Conservation (phyloP, 2,888 invertebrate species). For the Sylvicola cinctus region DNA sequence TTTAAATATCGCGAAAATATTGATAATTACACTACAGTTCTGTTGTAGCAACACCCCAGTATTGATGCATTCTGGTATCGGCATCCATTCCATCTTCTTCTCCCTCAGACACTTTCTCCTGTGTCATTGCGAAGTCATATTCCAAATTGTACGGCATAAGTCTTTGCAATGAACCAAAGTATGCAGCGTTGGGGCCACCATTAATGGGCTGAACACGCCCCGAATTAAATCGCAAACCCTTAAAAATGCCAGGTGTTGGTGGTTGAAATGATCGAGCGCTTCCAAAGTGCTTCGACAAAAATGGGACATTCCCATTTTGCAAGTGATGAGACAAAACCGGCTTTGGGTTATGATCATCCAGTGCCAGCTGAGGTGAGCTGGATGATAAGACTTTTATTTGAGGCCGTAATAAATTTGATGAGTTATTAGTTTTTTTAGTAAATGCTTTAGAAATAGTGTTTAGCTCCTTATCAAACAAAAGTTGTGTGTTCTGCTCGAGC, state of each 20-base stretch:
- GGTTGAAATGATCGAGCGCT: constrained; percentile 63
- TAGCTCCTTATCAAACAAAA: constrained; percentile 70
- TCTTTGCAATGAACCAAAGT: constrained; percentile 66
- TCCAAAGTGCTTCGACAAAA: constrained; percentile 55
- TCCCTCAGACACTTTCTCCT: constrained; percentile 35
- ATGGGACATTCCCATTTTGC: constrained; percentile 23
- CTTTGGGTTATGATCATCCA: constrained; percentile 14
- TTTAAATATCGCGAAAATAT: too few relatives aligned
- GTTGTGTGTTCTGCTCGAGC: constrained; percentile 75
- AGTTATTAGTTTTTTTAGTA: constrained; percentile 27
- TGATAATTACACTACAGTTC: too few relatives aligned
- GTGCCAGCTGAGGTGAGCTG: constrained; percentile 42
- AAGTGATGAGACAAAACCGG: constrained; percentile 11
- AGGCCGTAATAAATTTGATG: constrained; percentile 11
- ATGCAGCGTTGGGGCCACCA: constrained; percentile 69
- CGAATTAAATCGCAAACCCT: constrained; percentile 34
- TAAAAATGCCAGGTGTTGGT: constrained; percentile 23
- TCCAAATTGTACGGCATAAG: constrained; percentile 68
- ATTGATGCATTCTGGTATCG: constrained; percentile 69
- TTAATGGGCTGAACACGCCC: constrained; percentile 29
- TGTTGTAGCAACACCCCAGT: constrained; percentile 79
- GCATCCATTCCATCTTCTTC: constrained; percentile 54
- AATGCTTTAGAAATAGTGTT: constrained; percentile 51
- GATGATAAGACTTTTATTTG: constrained; percentile 39
- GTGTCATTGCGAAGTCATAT: constrained; percentile 65